Evolutionary conservation across 2,113 vertebrate species (phyloP).

Genomic region (Dicaeum eximium): DNA sequence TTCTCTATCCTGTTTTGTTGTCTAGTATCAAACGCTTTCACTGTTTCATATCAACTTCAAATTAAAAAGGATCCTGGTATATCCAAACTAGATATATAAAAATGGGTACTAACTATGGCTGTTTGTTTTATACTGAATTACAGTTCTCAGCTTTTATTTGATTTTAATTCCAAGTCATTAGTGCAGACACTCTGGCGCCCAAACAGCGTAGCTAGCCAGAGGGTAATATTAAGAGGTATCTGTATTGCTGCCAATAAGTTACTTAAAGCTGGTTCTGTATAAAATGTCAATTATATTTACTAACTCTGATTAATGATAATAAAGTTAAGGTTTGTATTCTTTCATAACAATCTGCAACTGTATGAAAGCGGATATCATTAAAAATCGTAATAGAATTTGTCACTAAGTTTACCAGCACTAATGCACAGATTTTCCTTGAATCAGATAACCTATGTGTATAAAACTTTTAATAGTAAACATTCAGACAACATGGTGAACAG

Average conservation of each 20-base stretch:
- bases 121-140: conserved; percentile 35
- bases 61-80: not conserved
- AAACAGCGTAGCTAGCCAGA: conserved; percentile 38
- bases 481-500: not conserved
- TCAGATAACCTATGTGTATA: not conserved
- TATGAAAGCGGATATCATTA: not conserved
- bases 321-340: conserved; percentile 25
- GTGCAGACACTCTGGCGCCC: conserved; percentile 34
- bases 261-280: conserved; percentile 63
- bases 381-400: not conserved
- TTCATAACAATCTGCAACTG: not conserved
- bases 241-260: conserved; percentile 58
- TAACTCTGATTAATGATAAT: conserved; percentile 58
- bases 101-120: not conserved
- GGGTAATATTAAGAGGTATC: conserved; percentile 51
- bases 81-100: not conserved
- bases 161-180: conserved; percentile 66
- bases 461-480: not conserved
- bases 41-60: not conserved
- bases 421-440: not conserved
- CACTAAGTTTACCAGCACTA: not conserved
- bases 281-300: conserved; percentile 62
- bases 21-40: not conserved
- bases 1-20: not conserved
- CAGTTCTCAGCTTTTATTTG: conserved; percentile 52